phyloP scores from a whole-genome alignment of 2,113 vertebrate species.

The Menura novaehollandiae region DNA sequence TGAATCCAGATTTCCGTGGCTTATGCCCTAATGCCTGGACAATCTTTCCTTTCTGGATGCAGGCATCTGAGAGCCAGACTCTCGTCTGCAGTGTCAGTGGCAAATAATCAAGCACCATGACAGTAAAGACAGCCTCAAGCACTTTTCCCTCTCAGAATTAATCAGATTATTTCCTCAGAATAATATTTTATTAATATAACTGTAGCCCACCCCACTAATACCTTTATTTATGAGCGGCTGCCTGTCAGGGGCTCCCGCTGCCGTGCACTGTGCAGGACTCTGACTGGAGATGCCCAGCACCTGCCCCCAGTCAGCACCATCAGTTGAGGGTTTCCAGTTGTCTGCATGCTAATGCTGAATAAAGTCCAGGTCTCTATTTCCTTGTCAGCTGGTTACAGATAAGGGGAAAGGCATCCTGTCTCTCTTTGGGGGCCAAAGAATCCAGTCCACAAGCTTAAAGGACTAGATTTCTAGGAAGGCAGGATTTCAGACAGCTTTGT shows the following conservation, averaged over 20 bases:
- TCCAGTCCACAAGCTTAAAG: neutral
- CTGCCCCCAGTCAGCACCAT: neutral
- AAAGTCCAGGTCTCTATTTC: neutral
- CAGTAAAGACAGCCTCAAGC: neutral
- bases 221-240: neutral
- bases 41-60: neutral
- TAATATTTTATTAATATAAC: neutral
- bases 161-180: neutral
- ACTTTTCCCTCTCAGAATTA: neutral
- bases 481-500: conserved; percentile 37
- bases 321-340: neutral
- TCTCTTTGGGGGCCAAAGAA: neutral
- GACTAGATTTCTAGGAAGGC: neutral
- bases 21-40: neutral
- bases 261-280: rapidly evolving
- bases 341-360: neutral
- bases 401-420: neutral
- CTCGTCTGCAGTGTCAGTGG: neutral
- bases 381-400: neutral
- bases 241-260: neutral
- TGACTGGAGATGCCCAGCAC: neutral
- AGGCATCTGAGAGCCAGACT: neutral
- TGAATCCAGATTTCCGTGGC: neutral
- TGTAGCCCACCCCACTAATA: neutral
- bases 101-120: neutral